Conservation (phyloP, 2,113 vertebrate species). For the Phylloscopus trochilus region DNA sequence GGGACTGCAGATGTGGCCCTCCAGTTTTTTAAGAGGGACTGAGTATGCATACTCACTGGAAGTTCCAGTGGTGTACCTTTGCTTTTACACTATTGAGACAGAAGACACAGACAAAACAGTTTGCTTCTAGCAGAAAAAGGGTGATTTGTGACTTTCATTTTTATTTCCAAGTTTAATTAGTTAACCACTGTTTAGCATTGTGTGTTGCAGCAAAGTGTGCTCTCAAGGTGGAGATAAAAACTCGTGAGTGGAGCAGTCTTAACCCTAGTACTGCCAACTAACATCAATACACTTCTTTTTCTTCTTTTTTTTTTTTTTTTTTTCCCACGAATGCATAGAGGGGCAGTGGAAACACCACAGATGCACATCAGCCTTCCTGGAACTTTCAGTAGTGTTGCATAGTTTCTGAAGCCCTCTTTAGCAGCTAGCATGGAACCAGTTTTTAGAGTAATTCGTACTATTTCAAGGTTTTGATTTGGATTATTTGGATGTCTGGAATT, state of each 20-base stretch:
- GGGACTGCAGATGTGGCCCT: not conserved
- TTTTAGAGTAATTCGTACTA: not conserved
- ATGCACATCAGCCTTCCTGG: not conserved
- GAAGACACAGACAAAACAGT: not conserved
- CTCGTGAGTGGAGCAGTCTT: not conserved
- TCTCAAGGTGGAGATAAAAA: not conserved
- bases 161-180: not conserved
- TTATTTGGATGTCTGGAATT: not conserved
- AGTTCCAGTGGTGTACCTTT: not conserved
- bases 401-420: not conserved
- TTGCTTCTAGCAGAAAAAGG: not conserved
- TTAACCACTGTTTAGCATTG: not conserved
- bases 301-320: not conserved
- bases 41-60: not conserved
- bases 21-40: not conserved
- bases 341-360: constrained; percentile 4
- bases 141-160: not conserved
- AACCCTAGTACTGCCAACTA: not conserved
- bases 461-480: not conserved
- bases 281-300: not conserved
- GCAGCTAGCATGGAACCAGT: not conserved
- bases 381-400: not conserved
- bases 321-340: not conserved
- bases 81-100: not conserved
- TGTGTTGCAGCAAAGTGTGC: constrained; percentile 15